Evolutionary conservation across 2,797 vertebrate species (phyloP).

Genomic region (Acomys russatus): DNA sequence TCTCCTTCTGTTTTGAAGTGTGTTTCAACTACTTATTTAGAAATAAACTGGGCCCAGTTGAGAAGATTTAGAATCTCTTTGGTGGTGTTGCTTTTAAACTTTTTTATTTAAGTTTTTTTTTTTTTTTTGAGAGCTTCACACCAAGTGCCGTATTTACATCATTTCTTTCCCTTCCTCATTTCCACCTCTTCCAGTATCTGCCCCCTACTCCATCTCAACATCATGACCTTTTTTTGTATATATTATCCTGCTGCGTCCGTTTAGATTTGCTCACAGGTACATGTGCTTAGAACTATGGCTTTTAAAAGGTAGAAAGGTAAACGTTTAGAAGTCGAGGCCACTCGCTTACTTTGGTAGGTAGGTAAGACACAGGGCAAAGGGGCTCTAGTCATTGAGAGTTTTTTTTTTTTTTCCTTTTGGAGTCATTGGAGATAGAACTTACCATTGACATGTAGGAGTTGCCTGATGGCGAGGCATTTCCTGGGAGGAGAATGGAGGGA

Average conservation of each 20-base stretch:
- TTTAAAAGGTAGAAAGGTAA: slow-evolving; percentile 36
- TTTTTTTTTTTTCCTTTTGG: too few species aligned
- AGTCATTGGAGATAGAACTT: not conserved
- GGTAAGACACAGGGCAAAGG: too few species aligned
- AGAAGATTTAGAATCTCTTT: slow-evolving; percentile 34
- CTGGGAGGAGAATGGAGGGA: not conserved
- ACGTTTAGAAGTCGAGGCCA: not conserved
- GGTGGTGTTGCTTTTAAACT: slow-evolving; percentile 27
- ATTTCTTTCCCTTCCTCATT: not conserved
- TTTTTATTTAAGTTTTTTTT: not conserved
- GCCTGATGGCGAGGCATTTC: not conserved
- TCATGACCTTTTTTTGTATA: not conserved
- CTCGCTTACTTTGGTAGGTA: not conserved
- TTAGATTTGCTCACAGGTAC: not conserved
- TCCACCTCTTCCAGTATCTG: not conserved
- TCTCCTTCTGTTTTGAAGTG: slow-evolving; percentile 19
- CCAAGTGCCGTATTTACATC: not conserved
- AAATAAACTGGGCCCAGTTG: not conserved
- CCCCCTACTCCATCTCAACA: not conserved
- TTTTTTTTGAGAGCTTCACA: not conserved
- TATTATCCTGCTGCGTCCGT: not conserved
- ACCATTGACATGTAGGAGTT: not conserved
- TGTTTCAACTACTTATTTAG: not conserved
- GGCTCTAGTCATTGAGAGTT: not conserved
- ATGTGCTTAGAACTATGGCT: not conserved